Conservation (phyloP, 2,888 invertebrate species). For the Caenorhabditis becei region DNA sequence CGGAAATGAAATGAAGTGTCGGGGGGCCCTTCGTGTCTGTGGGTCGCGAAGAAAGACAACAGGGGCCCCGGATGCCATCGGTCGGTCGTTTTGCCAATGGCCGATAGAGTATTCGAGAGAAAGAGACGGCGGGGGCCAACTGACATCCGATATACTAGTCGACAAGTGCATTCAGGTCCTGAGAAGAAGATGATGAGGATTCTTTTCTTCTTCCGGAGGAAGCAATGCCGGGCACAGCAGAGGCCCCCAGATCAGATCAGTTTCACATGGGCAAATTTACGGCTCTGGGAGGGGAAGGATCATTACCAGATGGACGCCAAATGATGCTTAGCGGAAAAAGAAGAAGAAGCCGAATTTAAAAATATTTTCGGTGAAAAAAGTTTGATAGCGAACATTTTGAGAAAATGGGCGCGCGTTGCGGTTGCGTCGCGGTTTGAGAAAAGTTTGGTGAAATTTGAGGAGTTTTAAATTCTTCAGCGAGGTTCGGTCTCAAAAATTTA, state of each 20-base stretch:
- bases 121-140: slow-evolving; percentile 40
- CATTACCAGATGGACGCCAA: slow-evolving; percentile 43
- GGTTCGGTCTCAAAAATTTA: too few relatives aligned
- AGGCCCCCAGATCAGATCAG: too few relatives aligned
- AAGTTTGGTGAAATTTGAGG: too few relatives aligned
- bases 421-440: too few relatives aligned
- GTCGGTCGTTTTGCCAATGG: neutral
- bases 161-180: slow-evolving; percentile 53
- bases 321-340: neutral
- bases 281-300: slow-evolving; percentile 10
- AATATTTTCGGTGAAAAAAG: too few relatives aligned
- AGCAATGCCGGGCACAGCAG: too few relatives aligned
- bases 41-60: neutral
- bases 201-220: slow-evolving; percentile 3
- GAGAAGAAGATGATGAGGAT: slow-evolving; percentile 27
- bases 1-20: too few relatives aligned
- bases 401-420: too few relatives aligned
- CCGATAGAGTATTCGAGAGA: slow-evolving; percentile 17
- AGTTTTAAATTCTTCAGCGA: too few relatives aligned
- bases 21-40: neutral
- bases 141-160: slow-evolving; percentile 52
- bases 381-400: too few relatives aligned
- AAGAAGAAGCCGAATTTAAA: too few relatives aligned
- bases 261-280: slow-evolving; percentile 52
- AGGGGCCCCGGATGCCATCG: neutral